These are phyloP conservation scores for Sisor rabdophorus DNA, from an alignment of 2,113 vertebrate genomes.

Conservation along the genomic window DNA sequence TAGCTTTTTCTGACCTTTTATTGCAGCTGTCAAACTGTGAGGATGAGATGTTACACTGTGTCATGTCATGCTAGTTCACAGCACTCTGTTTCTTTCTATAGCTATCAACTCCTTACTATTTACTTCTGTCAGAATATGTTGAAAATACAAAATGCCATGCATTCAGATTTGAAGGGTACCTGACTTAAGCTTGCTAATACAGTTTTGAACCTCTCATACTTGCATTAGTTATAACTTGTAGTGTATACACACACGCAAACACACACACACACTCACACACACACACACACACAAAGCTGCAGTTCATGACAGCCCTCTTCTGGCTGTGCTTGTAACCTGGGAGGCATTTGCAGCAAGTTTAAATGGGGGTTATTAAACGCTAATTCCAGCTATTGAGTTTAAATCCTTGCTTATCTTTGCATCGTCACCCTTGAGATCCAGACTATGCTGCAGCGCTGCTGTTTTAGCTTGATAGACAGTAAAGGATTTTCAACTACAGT, in stretches of 20 bases:
- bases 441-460: constrained; percentile 12
- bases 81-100: neutral
- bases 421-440: constrained; percentile 49
- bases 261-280: constrained; percentile 4
- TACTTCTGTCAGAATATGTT: neutral
- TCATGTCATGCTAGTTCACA: neutral
- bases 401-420: constrained; percentile 58
- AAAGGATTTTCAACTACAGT: constrained; percentile 41
- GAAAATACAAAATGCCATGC: neutral
- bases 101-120: constrained; percentile 12
- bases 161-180: neutral
- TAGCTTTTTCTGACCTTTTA: constrained; percentile 11
- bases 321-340: constrained; percentile 35
- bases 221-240: neutral
- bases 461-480: constrained; percentile 57
- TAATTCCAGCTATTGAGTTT: constrained; percentile 65
- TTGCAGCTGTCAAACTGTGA: neutral
- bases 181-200: neutral
- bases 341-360: constrained; percentile 50
- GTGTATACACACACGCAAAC: neutral
- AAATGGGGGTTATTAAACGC: constrained; percentile 57
- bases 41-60: constrained; percentile 3
- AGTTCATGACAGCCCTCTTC: constrained; percentile 34
- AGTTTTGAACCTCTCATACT: neutral
- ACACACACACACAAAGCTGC: neutral